These are phyloP conservation scores for Tiliacea aurago DNA, from an alignment of 2,888 invertebrate genomes.

Conservation along the genomic window DNA sequence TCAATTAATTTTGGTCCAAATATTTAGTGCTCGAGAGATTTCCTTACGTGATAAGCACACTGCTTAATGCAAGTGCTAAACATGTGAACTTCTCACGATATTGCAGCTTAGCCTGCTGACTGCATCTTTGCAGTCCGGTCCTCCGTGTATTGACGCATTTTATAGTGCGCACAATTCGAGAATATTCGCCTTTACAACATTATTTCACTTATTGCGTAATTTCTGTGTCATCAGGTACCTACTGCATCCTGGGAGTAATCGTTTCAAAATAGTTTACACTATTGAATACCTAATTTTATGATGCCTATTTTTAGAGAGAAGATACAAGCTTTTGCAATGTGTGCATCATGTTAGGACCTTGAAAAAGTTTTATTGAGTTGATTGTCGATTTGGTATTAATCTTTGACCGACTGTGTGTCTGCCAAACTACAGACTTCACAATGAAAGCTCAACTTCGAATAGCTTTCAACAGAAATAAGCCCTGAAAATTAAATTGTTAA, in stretches of 20 bases:
- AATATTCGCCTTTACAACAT: slow-evolving; percentile 31
- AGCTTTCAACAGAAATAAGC: background rate
- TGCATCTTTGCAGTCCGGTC: slow-evolving; percentile 11
- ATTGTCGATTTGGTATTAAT: slow-evolving; percentile 3
- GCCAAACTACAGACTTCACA: background rate
- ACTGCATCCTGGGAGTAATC: slow-evolving; percentile 49
- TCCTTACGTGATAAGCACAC: slow-evolving; percentile 6
- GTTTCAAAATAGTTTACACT: slow-evolving; percentile 53
- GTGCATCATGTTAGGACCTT: slow-evolving; percentile 29
- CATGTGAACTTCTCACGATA: slow-evolving; percentile 13
- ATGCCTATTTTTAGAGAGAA: slow-evolving; percentile 53
- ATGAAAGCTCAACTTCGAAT: background rate
- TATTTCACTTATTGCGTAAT: slow-evolving; percentile 22
- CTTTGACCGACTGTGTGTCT: slow-evolving; percentile 26
- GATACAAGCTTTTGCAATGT: slow-evolving; percentile 40
- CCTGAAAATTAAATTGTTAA: slow-evolving; percentile 1
- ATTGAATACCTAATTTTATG: slow-evolving; percentile 43
- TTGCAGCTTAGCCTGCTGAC: slow-evolving; percentile 1
- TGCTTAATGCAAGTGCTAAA: background rate
- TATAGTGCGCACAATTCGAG: slow-evolving; percentile 33
- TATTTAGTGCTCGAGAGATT: slow-evolving; percentile 20
- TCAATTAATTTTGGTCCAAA: slow-evolving; percentile 20
- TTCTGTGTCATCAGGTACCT: slow-evolving; percentile 45
- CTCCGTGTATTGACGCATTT: slow-evolving; percentile 23
- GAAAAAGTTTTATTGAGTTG: slow-evolving; percentile 24